phyloP scores from a whole-genome alignment of 30 jellyfish, hydroid and myxozoan genomes.

The Chrysaora quinquecirrha region DNA sequence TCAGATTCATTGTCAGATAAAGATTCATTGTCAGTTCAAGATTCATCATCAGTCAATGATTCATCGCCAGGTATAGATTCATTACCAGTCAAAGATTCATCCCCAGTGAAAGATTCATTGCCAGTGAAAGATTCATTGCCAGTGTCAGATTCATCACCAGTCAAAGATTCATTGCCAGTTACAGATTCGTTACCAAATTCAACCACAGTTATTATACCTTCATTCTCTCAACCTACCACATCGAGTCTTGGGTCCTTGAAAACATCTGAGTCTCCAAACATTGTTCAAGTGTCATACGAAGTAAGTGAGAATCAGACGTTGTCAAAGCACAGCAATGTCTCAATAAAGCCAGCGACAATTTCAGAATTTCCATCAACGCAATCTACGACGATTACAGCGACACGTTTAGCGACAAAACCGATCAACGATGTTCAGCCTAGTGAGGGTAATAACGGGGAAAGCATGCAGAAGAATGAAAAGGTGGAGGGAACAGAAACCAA shows the following conservation, averaged over 20 bases:
- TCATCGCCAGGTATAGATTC: no score
- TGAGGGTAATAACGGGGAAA: background rate
- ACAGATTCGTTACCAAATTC: background rate
- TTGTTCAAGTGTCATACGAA: background rate
- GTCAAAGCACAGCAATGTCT: background rate
- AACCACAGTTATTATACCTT: constrained; percentile 26
- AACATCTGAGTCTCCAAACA: constrained; percentile 20
- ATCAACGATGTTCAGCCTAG: background rate
- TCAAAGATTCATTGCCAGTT: no score
- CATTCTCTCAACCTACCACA: constrained; percentile 55
- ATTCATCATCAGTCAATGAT: no score
- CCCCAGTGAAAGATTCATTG: no score
- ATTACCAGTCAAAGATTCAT: no score
- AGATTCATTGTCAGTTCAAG: no score
- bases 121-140: background rate
- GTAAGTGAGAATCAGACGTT: constrained; percentile 7
- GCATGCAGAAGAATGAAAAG: constrained; percentile 1
- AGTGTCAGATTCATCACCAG: background rate
- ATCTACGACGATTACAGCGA: constrained; percentile 13
- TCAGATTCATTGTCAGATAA: no score
- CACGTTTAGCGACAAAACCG: background rate
- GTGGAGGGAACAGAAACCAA: constrained; percentile 7
- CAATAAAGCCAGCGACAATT: constrained; percentile 51
- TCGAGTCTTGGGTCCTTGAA: constrained; percentile 38
- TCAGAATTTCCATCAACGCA: constrained; percentile 5